Evolutionary conservation across 2,888 invertebrate species (phyloP), one percentile per base, ranked within the genome.

Genomic region (Clivina fossor): DNA sequence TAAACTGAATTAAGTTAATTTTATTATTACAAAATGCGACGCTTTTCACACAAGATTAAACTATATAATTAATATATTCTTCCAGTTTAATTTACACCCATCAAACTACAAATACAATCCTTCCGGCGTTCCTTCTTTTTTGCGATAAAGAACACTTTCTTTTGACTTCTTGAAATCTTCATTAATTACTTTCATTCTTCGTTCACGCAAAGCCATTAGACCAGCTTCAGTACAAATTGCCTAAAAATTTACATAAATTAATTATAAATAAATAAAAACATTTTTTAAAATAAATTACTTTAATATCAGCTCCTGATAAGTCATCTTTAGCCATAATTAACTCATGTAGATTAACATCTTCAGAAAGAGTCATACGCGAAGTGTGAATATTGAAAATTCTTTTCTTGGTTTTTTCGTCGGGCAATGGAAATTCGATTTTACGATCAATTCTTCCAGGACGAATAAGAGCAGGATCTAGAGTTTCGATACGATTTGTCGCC

Each of bases 161-260:
- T 99, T 99, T 0, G 98, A 96, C 74, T 99, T 99, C 74, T 93
- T 93, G 74, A 99, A 99, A 76, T 99, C 99, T 74, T 99, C 98
- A 77, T 96, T 97, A 59, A 95, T 99, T 24, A 99, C 99, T 76
- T 97, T 98, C 99, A 99, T 99, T 65, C 99, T 85, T 50, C 99
- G 84, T 74, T 99, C 99, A 60, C 99, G 80, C 44, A 99, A 76
- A 3, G 99, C 99, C 89, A 99, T 92, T 53, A 99, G 78, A 60
- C 99, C 99, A 51, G 97, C 99, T 80, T 99, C 99, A 5, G 99
- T 99, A 74, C 99, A 99, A 73, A 99, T 98, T 11, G 99, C 99
- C 90, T 93, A 73, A 19, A 78, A 76, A 64, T 62, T 56, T 61
- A 63, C 47, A 22, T 55, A 55, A 54, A 58, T 46, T 19, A 30